Percentiles rank a stretch among this genome's conserved stretches.
Evolutionary conservation across 1,140 invertebrate genomes (phyloP).

Genomic region (Mylabris phalerata): DNA sequence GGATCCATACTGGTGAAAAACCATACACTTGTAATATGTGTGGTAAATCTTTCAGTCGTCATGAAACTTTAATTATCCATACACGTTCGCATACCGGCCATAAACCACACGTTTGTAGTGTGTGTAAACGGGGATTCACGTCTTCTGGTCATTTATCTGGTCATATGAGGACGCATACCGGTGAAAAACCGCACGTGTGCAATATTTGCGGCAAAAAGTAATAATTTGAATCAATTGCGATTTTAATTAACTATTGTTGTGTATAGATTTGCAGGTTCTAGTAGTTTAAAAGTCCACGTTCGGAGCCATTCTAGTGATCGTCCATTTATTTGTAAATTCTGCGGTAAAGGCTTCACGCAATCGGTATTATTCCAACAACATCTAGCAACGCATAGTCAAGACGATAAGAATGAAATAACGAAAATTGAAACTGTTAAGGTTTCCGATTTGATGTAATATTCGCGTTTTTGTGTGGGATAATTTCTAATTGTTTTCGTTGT

Average conservation of each 20-base stretch:
- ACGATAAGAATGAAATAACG: constrained; percentile 24
- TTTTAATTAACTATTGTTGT: constrained; percentile 2
- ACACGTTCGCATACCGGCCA: constrained; percentile 42
- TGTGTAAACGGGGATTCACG: constrained; percentile 43
- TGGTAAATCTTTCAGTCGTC: constrained; percentile 48
- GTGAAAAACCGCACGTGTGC: constrained; percentile 36
- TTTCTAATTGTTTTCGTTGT: not conserved
- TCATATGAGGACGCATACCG: constrained; percentile 38
- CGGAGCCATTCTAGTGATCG: constrained; percentile 52
- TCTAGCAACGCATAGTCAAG: constrained; percentile 46
- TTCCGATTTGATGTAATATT: constrained; percentile 38
- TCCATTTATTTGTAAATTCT: constrained; percentile 74
- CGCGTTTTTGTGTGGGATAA: not conserved
- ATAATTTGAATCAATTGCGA: not conserved
- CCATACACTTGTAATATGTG: constrained; percentile 55
- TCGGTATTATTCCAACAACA: constrained; percentile 54
- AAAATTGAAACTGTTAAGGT: constrained; percentile 40
- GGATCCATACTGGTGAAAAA: constrained; percentile 57
- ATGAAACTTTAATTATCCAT: constrained; percentile 42
- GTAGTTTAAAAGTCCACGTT: constrained; percentile 40
- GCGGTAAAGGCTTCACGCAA: constrained; percentile 65
- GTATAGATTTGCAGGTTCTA: constrained; percentile 37
- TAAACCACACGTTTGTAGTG: constrained; percentile 42
- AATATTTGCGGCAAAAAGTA: constrained; percentile 37
- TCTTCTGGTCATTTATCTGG: constrained; percentile 35